These are phyloP conservation scores for Champsocephalus gunnari DNA, from an alignment of 2,797 vertebrate species.

Conservation along the genomic window DNA sequence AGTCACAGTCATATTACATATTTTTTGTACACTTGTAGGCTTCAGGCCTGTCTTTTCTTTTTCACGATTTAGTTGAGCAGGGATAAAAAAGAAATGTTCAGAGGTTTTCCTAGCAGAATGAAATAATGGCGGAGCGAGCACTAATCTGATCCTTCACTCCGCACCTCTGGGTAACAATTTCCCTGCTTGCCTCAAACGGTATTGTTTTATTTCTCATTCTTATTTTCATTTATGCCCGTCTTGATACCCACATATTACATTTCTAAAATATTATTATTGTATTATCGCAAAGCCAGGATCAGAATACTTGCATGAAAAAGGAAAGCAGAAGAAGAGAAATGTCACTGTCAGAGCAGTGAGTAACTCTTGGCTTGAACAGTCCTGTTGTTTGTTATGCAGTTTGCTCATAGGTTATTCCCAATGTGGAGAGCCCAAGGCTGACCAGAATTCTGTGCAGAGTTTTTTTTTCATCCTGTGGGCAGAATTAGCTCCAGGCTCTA, in stretches of 20 bases:
- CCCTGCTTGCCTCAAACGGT: constrained; percentile 7
- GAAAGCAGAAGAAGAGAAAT: constrained; percentile 13
- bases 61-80: constrained; percentile 14
- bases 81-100: constrained; percentile 29
- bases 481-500: constrained; percentile 30
- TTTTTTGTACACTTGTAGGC: constrained; percentile 30
- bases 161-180: constrained; percentile 38
- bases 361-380: constrained; percentile 15
- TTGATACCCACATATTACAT: constrained; percentile 40
- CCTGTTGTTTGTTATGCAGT: constrained; percentile 25
- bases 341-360: not conserved
- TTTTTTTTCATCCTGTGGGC: constrained; percentile 24
- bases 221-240: constrained; percentile 35
- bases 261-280: constrained; percentile 23
- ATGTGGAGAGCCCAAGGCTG: constrained; percentile 23
- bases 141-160: constrained; percentile 48
- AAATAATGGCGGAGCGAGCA: constrained; percentile 49
- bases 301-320: not conserved
- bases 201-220: constrained; percentile 40
- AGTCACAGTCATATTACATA: constrained; percentile 49
- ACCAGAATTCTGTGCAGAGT: constrained; percentile 35
- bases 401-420: constrained; percentile 26
- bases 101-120: constrained; percentile 34
- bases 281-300: constrained; percentile 18
- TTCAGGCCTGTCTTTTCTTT: constrained; percentile 2